Conservation (phyloP, 2,888 invertebrate species). For the Philopedon plagiatum region DNA sequence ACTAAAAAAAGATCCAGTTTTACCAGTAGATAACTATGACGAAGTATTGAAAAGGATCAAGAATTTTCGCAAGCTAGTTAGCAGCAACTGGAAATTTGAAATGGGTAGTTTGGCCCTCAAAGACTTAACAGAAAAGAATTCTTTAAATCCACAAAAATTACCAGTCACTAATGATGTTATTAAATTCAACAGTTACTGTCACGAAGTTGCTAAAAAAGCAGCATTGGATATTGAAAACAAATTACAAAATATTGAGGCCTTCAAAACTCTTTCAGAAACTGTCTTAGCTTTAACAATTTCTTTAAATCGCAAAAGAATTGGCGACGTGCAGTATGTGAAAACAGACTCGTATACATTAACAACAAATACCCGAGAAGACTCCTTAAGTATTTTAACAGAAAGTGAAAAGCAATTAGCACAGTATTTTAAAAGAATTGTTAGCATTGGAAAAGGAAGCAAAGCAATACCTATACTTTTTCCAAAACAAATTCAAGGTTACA, state of each 20-base stretch:
- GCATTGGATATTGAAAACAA: conserved; percentile 35
- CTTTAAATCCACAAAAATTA: conserved; percentile 47
- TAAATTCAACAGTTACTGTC: conserved; percentile 50
- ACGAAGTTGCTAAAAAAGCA: conserved; percentile 45
- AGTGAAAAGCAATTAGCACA: conserved; percentile 52
- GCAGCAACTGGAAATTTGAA: conserved; percentile 52
- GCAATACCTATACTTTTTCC: conserved; percentile 43
- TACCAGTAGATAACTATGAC: conserved; percentile 45
- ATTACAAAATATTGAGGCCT: conserved; percentile 47
- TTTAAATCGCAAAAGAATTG: conserved; percentile 56
- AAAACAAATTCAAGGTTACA: conserved; percentile 42
- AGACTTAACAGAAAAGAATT: conserved; percentile 53
- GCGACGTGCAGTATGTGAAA: conserved; percentile 56
- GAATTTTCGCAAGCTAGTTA: conserved; percentile 49
- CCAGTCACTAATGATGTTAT: conserved; percentile 54
- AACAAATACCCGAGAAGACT: conserved; percentile 49
- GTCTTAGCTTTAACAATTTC: conserved; percentile 52
- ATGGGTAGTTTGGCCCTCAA: conserved; percentile 53
- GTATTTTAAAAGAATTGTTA: conserved; percentile 49
- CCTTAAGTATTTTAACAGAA: conserved; percentile 47
- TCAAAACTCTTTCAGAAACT: conserved; percentile 54
- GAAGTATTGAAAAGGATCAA: conserved; percentile 46
- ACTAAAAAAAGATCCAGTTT: conserved; percentile 48
- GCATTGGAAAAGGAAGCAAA: conserved; percentile 51
- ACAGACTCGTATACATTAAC: conserved; percentile 44